Evolutionary conservation across 2,888 invertebrate genomes (phyloP), one percentile per base, ranked within the genome.

Genomic region (Clusia tigrina): DNA sequence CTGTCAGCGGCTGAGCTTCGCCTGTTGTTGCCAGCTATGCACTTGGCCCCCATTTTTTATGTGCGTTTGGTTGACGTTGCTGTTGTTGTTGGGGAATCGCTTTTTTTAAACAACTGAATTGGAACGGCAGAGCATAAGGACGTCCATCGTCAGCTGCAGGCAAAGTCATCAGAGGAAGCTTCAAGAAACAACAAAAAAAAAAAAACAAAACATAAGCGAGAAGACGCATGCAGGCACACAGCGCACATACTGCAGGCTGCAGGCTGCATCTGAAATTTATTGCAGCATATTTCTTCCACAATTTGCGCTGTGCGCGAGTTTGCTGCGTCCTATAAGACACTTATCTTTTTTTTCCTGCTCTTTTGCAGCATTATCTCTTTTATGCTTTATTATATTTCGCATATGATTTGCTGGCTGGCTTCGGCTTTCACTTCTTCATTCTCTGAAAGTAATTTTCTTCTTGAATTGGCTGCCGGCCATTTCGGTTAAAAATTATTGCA

Each of bases 121-220:
- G 42, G n/a, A 42, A 42, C 3, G 42, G 10, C 42, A 42, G 3
- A 15, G 42, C 42, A 42, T 15, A 42, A 42, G 12, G n/a, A 42
- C 15, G 42, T 42, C 42, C 42, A 42, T n/a, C 42, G n/a, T 42
- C 42, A 42, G 42, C n/a, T 42, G 42, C 42, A 42, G 42, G 42
- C 42, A n/a, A 42, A 42, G n/a, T 42, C 42, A 42, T 42, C 42
- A 42, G 3, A 10, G 3, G 3, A 10, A 42, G 3, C 15, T 12
- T 10, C 42, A 6, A 3, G 3, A 42, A 15, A 17, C 42, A 42
- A n/a, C 6, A 42, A 15, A 15, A n/a, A n/a, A n/a, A 6, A n/a
- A n/a, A n/a, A n/a, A n/a, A n/a, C n/a, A n/a, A n/a, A n/a, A n/a
- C n/a, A n/a, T n/a, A n/a, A n/a, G n/a, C n/a, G n/a, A n/a, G n/a